Conservation (phyloP, 2,113 vertebrate species). For the Mormoops blainvillei region DNA sequence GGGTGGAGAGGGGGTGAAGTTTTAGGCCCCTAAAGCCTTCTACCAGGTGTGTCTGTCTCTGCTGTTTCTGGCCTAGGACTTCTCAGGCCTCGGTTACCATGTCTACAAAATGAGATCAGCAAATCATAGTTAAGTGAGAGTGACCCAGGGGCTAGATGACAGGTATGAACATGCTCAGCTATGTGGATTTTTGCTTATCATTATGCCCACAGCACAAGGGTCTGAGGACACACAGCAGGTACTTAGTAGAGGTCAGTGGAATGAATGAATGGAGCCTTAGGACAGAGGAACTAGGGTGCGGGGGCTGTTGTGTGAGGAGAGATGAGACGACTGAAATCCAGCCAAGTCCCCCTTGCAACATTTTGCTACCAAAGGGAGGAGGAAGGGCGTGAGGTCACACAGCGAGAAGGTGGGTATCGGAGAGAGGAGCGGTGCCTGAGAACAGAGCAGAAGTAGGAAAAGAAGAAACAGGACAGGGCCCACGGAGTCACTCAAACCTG, state of each 20-base stretch:
- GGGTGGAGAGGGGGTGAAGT: neutral
- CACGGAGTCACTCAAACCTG: neutral
- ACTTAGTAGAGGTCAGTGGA: neutral
- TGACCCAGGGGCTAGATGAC: neutral
- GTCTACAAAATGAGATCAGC: constrained; percentile 29
- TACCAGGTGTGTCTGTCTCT: neutral
- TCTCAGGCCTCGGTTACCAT: neutral
- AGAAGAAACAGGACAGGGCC: neutral
- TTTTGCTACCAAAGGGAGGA: neutral
- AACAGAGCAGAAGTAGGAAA: neutral
- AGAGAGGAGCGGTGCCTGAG: neutral
- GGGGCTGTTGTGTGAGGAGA: neutral
- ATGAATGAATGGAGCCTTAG: neutral
- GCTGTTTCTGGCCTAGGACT: constrained; percentile 41
- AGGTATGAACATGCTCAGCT: neutral
- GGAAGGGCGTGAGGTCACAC: neutral
- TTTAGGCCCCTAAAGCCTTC: neutral
- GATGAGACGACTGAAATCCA: neutral
- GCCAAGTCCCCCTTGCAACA: neutral
- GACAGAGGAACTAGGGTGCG: neutral
- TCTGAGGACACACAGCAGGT: neutral
- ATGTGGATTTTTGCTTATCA: neutral
- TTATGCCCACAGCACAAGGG: neutral
- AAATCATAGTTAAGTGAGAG: constrained; percentile 24
- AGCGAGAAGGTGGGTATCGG: neutral